These are phyloP conservation scores for Drosophila vallismaia DNA, from an alignment of 2,888 invertebrate genomes.

Conservation along the genomic window DNA sequence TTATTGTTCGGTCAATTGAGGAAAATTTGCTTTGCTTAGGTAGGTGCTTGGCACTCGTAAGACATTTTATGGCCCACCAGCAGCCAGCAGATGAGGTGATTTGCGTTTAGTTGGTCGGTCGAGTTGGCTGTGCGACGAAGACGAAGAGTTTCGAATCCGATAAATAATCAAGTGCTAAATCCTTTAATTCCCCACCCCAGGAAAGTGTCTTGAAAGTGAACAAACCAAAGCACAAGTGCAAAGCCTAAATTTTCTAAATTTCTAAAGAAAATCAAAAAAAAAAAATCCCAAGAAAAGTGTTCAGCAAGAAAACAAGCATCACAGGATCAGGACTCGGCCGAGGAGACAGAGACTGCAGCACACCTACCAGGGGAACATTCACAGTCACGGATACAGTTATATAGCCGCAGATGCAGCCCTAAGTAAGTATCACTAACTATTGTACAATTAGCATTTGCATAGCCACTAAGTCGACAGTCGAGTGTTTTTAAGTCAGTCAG, in stretches of 20 bases:
- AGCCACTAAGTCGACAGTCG: constrained; percentile 28
- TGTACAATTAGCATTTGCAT: constrained; percentile 26
- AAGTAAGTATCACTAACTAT: constrained; percentile 30
- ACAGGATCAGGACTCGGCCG: constrained; percentile 27
- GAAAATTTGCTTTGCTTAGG: constrained; percentile 30
- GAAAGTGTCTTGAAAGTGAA: constrained; percentile 38
- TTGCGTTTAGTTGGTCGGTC: constrained; percentile 32
- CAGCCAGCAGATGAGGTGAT: constrained; percentile 43
- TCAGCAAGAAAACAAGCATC: constrained; percentile 35
- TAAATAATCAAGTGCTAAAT: constrained; percentile 16
- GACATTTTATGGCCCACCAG: constrained; percentile 33
- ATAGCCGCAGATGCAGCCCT: constrained; percentile 31
- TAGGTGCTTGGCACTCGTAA: constrained; percentile 33
- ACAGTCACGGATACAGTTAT: constrained; percentile 1
- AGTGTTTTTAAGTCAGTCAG: constrained; percentile 15
- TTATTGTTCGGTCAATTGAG: constrained; percentile 71
- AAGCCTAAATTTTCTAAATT: constrained; percentile 1
- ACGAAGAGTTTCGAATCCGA: constrained; percentile 11
- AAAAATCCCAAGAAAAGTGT: constrained; percentile 56
- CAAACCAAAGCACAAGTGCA: constrained; percentile 16
- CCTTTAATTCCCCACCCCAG: constrained; percentile 17
- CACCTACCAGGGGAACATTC: neutral
- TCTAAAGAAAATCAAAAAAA: constrained; percentile 3
- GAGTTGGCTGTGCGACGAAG: constrained; percentile 14
- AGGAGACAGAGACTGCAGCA: constrained; percentile 21